Evolutionary conservation across 2,113 vertebrate genomes (phyloP).

Genomic region (Capreolus pygargus): DNA sequence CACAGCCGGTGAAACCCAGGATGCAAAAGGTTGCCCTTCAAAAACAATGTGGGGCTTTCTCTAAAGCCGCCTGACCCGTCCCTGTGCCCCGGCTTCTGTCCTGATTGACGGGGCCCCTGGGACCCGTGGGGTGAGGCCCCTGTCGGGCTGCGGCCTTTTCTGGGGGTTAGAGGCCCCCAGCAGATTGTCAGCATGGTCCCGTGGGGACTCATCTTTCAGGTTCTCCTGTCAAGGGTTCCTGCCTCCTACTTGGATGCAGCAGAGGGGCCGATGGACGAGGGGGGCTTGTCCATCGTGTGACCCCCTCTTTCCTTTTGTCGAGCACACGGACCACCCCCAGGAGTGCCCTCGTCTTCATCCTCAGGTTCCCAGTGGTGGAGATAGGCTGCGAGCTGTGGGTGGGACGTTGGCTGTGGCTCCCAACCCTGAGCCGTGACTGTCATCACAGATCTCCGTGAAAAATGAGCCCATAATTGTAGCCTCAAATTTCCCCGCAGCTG

Average conservation of each 20-base stretch:
- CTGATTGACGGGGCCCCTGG: slow-evolving; percentile 69
- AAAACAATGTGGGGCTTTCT: slow-evolving; percentile 70
- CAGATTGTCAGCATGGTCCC: slow-evolving; percentile 46
- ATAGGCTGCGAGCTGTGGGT: rapidly evolving
- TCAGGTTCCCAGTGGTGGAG: background rate
- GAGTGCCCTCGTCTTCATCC: slow-evolving; percentile 43
- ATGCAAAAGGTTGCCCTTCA: slow-evolving; percentile 60
- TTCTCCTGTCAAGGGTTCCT: slow-evolving; percentile 65
- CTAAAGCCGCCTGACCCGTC: slow-evolving; percentile 41
- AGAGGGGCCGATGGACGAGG: background rate
- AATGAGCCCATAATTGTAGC: background rate
- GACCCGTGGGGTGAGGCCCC: background rate
- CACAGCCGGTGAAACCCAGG: slow-evolving; percentile 63
- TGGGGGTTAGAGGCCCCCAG: slow-evolving; percentile 35
- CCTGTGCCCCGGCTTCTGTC: slow-evolving; percentile 26
- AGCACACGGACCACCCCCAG: background rate
- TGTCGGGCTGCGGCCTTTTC: slow-evolving; percentile 12
- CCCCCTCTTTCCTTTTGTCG: background rate
- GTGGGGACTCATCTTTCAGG: slow-evolving; percentile 74
- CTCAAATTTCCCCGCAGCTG: background rate
- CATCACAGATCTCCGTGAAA: background rate
- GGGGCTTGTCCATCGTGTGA: slow-evolving; percentile 55
- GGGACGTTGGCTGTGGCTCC: background rate
- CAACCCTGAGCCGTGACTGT: rapidly evolving
- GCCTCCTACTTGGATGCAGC: slow-evolving; percentile 25